A percentile compares a stretch with the other conserved stretches of the same genome.
phyloP scores from a whole-genome alignment of 2,797 vertebrate genomes.

The Tachyglossus aculeatus region DNA sequence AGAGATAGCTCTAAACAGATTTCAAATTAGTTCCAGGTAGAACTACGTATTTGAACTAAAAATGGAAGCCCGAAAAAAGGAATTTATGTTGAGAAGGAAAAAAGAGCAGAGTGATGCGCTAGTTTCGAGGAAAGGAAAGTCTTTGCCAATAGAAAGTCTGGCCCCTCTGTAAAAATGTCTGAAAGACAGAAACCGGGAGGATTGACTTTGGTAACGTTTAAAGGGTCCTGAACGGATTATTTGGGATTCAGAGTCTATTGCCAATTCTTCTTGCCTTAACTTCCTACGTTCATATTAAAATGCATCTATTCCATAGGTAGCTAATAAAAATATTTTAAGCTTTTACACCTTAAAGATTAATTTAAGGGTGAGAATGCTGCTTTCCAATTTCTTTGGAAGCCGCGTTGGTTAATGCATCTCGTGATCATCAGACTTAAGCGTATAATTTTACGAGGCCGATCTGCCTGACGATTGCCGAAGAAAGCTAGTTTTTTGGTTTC shows the following conservation, averaged over 20 bases:
- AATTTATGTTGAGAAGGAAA: constrained; percentile 2
- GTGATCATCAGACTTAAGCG: constrained; percentile 4
- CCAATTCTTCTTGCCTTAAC: constrained; percentile 19
- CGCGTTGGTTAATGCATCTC: neutral
- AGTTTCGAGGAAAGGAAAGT: constrained; percentile 49
- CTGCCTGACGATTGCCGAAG: neutral
- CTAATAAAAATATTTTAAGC: constrained; percentile 16
- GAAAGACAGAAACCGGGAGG: constrained; percentile 12
- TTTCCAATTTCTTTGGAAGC: constrained; percentile 8
- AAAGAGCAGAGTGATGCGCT: constrained; percentile 39
- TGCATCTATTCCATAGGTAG: neutral
- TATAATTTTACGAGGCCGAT: neutral
- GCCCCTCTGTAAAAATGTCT: constrained; percentile 31
- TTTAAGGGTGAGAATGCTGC: constrained; percentile 22
- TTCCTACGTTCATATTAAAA: constrained; percentile 25
- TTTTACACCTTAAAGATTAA: constrained; percentile 14
- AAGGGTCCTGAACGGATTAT: constrained; percentile 17
- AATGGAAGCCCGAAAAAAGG: constrained; percentile 45
- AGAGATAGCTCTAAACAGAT: constrained; percentile 38
- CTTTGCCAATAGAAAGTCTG: constrained; percentile 50
- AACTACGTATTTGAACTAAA: constrained; percentile 44
- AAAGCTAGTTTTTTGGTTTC: constrained; percentile 13
- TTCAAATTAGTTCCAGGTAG: constrained; percentile 54
- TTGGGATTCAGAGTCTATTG: constrained; percentile 37
- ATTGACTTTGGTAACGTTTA: constrained; percentile 27